A percentile compares a stretch with the other conserved stretches of the same genome.
These are phyloP conservation scores for Doryteuthis pealeii DNA, from an alignment of 1,140 invertebrate species.

Conservation along the genomic window DNA sequence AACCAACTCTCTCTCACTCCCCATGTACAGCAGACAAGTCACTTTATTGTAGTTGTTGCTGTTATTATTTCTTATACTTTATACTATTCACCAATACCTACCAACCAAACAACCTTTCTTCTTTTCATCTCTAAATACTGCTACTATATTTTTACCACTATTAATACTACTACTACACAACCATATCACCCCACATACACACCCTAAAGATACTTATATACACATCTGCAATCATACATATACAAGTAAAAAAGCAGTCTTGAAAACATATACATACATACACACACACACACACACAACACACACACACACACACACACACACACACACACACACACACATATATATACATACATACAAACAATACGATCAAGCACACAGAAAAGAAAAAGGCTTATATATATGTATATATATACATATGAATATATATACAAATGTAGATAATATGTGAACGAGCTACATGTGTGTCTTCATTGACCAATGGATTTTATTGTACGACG, in stretches of 20 bases:
- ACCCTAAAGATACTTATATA: neutral
- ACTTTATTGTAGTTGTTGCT: neutral
- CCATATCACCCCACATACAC: too few relatives aligned
- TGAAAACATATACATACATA: neutral
- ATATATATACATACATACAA: too few relatives aligned
- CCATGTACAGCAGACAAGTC: neutral
- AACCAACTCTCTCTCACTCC: neutral
- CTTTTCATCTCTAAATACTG: neutral
- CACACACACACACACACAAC: neutral
- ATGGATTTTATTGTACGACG: too few relatives aligned
- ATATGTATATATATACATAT: too few relatives aligned
- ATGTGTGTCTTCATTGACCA: too few relatives aligned
- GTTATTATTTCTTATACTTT: neutral
- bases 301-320: too few relatives aligned
- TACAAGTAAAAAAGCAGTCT: neutral
- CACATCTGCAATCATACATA: neutral
- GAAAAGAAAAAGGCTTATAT: too few relatives aligned
- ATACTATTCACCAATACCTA: neutral
- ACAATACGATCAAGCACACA: too few relatives aligned
- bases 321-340: too few relatives aligned
- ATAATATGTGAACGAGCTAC: too few relatives aligned
- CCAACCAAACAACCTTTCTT: neutral
- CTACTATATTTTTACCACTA: neutral
- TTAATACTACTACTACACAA: neutral
- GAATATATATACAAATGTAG: too few relatives aligned